phyloP scores from a whole-genome alignment of 2,888 invertebrate species.

The Nematopogon swammerdamellus region DNA sequence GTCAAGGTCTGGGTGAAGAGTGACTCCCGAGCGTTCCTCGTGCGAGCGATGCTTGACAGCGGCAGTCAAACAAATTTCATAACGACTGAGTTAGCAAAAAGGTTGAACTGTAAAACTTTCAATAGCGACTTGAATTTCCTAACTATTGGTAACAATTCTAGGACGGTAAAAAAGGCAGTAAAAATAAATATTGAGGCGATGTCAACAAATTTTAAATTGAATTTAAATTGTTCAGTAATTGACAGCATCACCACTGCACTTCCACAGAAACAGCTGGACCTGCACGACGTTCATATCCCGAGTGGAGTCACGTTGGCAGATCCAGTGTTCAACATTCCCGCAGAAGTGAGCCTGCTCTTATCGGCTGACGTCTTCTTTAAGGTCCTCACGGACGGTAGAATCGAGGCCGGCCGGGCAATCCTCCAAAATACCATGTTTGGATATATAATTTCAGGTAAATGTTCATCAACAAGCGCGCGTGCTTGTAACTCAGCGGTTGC shows the following conservation, averaged over 20 bases:
- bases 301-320: slow-evolving; percentile 7
- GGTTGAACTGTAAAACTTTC: not conserved
- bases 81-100: not conserved
- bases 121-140: not conserved
- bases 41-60: slow-evolving; percentile 1
- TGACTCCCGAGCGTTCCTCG: not conserved
- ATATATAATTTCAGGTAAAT: slow-evolving; percentile 6
- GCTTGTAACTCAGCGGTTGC: not conserved
- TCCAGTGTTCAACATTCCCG: slow-evolving; percentile 5
- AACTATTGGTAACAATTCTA: not conserved
- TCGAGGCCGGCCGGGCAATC: not conserved
- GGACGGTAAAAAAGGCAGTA: not conserved
- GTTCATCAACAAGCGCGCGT: too few relatives aligned
- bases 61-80: slow-evolving; percentile 1
- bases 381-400: slow-evolving; percentile 8
- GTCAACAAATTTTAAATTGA: slow-evolving; percentile 3
- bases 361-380: slow-evolving; percentile 12
- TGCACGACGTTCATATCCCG: slow-evolving; percentile 7
- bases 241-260: slow-evolving; percentile 11
- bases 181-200: slow-evolving; percentile 8
- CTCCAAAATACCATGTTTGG: slow-evolving; percentile 8
- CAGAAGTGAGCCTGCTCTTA: slow-evolving; percentile 9
- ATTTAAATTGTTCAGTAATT: slow-evolving; percentile 8
- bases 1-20: not conserved
- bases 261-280: slow-evolving; percentile 9